These are phyloP conservation scores for Colletes latitarsis DNA, from an alignment of 1,140 invertebrate genomes.

Conservation along the genomic window DNA sequence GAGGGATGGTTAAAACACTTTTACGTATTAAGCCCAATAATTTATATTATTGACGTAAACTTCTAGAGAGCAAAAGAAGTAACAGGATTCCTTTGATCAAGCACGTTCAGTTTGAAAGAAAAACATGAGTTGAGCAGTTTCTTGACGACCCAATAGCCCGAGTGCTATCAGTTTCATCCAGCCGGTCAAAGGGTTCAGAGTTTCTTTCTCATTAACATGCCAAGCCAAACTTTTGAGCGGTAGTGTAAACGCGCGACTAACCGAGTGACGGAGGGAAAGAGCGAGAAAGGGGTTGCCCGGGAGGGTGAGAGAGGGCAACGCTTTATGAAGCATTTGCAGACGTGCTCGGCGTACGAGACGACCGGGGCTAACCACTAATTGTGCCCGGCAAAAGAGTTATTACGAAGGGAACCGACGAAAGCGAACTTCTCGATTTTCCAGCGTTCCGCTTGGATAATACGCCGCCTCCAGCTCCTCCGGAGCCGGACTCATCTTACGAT, in stretches of 20 bases:
- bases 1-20: no score
- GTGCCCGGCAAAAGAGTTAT: constrained; percentile 67
- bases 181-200: not conserved
- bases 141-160: no score
- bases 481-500: not conserved
- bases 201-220: constrained; percentile 26
- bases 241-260: not conserved
- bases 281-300: not conserved
- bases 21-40: no score
- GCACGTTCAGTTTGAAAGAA: no score
- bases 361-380: constrained; percentile 71
- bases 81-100: no score
- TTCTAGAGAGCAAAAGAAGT: no score
- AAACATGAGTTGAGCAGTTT: no score
- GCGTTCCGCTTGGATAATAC: constrained; percentile 38
- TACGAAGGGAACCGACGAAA: constrained; percentile 42
- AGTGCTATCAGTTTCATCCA: no score
- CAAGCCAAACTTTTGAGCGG: constrained; percentile 10
- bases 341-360: constrained; percentile 65
- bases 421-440: constrained; percentile 42
- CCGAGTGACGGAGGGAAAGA: not conserved
- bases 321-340: constrained; percentile 74
- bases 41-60: no score
- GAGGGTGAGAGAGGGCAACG: constrained; percentile 47
- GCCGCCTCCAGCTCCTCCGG: not conserved